A percentile compares a stretch with the other conserved stretches of the same genome.
Evolutionary conservation across 2,888 invertebrate genomes (phyloP).

Genomic region (Calliphora vomitoria): DNA sequence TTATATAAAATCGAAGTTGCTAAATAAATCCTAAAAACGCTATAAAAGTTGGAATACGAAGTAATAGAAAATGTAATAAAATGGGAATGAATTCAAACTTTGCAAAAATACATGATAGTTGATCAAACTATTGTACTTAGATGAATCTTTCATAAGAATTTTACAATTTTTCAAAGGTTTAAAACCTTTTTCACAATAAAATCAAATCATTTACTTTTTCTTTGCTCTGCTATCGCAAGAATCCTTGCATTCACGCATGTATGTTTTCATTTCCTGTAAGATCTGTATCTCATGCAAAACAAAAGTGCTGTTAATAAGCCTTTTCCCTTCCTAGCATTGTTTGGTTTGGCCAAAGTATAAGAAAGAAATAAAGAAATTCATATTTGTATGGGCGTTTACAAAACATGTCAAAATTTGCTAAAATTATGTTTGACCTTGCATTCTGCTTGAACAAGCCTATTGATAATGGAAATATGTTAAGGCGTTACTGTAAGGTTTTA

Average conservation of each 20-base stretch:
- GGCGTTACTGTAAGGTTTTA: conserved; percentile 49
- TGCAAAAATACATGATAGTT: no score
- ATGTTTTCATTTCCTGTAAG: conserved; percentile 37
- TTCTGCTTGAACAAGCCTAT: conserved; percentile 11
- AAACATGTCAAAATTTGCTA: conserved; percentile 55
- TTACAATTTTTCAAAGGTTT: no score
- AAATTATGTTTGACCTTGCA: conserved; percentile 54
- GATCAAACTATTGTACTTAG: no score
- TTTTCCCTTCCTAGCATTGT: conserved; percentile 30
- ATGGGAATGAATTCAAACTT: no score
- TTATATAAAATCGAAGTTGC: no score
- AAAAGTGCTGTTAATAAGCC: conserved; percentile 53
- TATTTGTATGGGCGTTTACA: conserved; percentile 61
- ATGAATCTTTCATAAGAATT: no score
- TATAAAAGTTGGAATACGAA: no score
- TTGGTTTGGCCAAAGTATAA: background rate
- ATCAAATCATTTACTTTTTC: conserved; percentile 51
- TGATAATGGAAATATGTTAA: background rate
- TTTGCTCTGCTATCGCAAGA: background rate
- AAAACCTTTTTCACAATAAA: conserved; percentile 63
- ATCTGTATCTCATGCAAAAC: conserved; percentile 13
- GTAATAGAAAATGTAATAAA: no score
- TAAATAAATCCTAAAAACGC: no score
- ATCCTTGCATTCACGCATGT: background rate
- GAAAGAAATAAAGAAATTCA: background rate